Percentiles rank a stretch among this genome's conserved stretches.
Conservation (phyloP, 2,113 vertebrate genomes). For the Amazona vittata region DNA sequence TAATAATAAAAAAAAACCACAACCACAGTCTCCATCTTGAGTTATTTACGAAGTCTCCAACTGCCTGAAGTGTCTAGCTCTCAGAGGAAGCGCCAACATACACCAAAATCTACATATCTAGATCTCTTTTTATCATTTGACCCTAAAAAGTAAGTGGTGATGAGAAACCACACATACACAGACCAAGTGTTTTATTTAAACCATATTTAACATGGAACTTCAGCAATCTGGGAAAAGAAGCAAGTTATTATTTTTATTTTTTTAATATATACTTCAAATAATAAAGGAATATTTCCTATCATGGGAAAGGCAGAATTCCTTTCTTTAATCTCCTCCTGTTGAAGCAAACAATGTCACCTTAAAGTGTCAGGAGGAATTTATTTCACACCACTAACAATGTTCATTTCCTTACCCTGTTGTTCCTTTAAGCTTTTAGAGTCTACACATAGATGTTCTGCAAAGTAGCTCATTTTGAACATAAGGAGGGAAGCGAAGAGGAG, state of each 20-base stretch:
- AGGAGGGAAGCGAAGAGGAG: not conserved
- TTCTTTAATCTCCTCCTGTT: not conserved
- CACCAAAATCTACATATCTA: not conserved
- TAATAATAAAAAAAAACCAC: not conserved
- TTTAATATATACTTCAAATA: not conserved
- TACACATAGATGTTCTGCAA: not conserved
- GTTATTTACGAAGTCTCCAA: not conserved
- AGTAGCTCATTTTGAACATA: not conserved
- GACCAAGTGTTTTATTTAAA: not conserved
- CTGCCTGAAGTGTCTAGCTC: not conserved
- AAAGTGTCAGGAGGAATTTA: conserved; percentile 14
- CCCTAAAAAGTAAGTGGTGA: not conserved
- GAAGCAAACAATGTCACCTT: conserved; percentile 13
- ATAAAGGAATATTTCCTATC: not conserved
- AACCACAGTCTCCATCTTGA: not conserved
- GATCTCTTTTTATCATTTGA: not conserved
- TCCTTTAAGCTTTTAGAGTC: conserved; percentile 3
- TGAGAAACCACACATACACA: not conserved
- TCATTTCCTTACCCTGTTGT: conserved; percentile 36
- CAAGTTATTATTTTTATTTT: not conserved
- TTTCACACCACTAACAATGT: conserved; percentile 4
- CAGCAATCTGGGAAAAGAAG: not conserved
- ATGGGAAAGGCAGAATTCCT: not conserved
- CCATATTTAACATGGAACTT: not conserved
- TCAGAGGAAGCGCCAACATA: not conserved